Evolutionary conservation across 2,113 vertebrate genomes (phyloP), one percentile per base, ranked within the genome.

Genomic region (Pygoscelis adeliae): DNA sequence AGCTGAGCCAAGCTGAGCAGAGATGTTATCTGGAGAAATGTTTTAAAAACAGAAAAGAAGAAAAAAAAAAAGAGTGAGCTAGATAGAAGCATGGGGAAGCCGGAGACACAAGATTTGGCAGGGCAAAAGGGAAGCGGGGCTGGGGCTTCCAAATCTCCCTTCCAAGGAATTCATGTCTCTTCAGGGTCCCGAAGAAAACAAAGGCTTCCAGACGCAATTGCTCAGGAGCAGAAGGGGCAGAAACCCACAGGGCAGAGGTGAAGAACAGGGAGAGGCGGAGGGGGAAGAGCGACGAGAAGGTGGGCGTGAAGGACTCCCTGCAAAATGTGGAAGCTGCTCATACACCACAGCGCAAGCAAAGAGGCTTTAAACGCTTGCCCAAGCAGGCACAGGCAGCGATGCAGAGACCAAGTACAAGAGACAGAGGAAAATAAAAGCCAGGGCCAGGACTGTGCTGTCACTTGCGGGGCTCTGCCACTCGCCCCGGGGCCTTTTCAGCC

Each of bases 71-170:
- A 23, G 23, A 61, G 17, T 0, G 0, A 71, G 22, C 16, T 3
- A 1, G 53, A 21, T 16, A 9, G 4, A 0, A 40, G 59, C 0
- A 1, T 0, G 10, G 0, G 10, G 36, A 62, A 83, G 61, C 7
- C 8, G 12, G 19, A 62, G 47, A 74, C 0, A 3, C 20, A 20
- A 77, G 4, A 16, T 18, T 14, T 25, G 40, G 17, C 65, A 36
- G 44, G 32, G n/a, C 44, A 36, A 66, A 27, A 16, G 2, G 1
- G 40, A 82, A 30, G 17, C 2, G 26, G 22, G 56, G 14, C 12
- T 27, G 19, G 50, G 52, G 46, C 67, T 42, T 29, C 65, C 61
- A 53, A n/a, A 55, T 8, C 50, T 12, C 26, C 73, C 46, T 83
- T 40, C 61, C 47, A 38, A 36, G 38, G 50, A 46, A 71, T 65